A percentile compares a stretch with the other conserved stretches of the same genome.
phyloP scores from a whole-genome alignment of 2,797 vertebrate genomes.

The Knipowitschia caucasica region DNA sequence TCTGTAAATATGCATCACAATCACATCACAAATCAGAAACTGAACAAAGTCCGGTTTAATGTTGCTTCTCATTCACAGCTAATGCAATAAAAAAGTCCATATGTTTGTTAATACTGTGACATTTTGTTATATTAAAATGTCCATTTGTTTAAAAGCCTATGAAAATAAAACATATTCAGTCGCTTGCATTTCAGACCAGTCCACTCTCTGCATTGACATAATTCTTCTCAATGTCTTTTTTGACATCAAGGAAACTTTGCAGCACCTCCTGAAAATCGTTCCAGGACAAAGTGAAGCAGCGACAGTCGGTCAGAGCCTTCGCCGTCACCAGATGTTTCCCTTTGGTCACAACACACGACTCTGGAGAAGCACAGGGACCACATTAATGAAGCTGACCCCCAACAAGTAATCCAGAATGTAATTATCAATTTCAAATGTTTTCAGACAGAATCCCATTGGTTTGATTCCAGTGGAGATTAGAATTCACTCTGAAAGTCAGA shows the following conservation, averaged over 20 bases:
- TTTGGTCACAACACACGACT: constrained; percentile 70
- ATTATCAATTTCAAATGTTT: constrained; percentile 30
- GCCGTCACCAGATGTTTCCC: constrained; percentile 68
- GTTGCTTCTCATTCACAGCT: constrained; percentile 29
- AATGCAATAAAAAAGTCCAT: constrained; percentile 11
- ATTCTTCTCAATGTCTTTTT: constrained; percentile 61
- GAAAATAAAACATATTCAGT: constrained; percentile 17
- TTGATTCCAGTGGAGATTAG: constrained; percentile 35
- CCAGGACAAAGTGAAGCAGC: constrained; percentile 73
- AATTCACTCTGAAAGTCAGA: constrained; percentile 35
- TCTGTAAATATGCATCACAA: neutral
- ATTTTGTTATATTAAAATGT: constrained; percentile 7
- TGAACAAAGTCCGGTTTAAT: constrained; percentile 32
- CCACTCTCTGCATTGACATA: constrained; percentile 35
- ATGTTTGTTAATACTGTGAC: too few relatives aligned
- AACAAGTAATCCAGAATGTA: constrained; percentile 64
- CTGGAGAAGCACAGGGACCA: constrained; percentile 39
- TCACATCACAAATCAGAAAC: neutral
- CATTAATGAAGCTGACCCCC: constrained; percentile 57
- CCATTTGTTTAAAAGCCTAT: constrained; percentile 5
- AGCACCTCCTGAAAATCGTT: constrained; percentile 60
- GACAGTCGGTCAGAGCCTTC: constrained; percentile 65
- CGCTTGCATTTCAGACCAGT: constrained; percentile 38
- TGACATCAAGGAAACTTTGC: constrained; percentile 64
- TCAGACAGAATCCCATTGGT: constrained; percentile 36